These are phyloP conservation scores for Entomyzon cyanotis DNA, from an alignment of 2,113 vertebrate species.

Conservation along the genomic window DNA sequence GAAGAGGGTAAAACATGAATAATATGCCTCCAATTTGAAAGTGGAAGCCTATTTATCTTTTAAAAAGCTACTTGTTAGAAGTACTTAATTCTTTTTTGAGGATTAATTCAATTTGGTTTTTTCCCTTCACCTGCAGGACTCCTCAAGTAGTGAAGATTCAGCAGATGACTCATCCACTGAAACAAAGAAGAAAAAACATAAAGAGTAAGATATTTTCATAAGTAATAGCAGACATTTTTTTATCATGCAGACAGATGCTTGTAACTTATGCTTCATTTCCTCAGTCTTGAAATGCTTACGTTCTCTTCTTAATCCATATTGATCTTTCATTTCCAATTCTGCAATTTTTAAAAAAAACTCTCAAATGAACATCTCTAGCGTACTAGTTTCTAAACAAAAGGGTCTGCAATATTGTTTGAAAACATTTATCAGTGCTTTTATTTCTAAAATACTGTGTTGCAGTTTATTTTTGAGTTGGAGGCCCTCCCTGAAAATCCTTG, in stretches of 20 bases:
- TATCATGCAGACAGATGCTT: not conserved
- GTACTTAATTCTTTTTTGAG: not conserved
- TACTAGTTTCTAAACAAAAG: not conserved
- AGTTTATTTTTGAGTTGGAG: not conserved
- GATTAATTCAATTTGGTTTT: not conserved
- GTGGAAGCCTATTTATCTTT: not conserved
- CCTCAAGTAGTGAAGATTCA: constrained; percentile 91
- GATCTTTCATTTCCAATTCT: not conserved
- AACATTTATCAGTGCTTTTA: not conserved
- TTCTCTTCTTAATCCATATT: not conserved
- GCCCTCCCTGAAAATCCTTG: not conserved
- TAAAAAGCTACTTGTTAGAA: not conserved
- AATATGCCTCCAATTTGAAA: not conserved
- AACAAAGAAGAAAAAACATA: constrained; percentile 85
- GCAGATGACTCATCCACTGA: constrained; percentile 81
- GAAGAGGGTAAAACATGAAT: not conserved
- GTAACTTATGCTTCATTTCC: not conserved
- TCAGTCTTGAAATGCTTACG: not conserved
- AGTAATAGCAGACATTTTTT: not conserved
- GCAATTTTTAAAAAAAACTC: not conserved
- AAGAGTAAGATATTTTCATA: constrained; percentile 78
- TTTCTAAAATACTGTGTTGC: not conserved
- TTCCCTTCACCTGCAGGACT: constrained; percentile 77
- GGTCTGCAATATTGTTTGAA: not conserved
- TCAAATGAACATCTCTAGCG: not conserved